These are phyloP conservation scores for Xyrichtys novacula DNA, from an alignment of 2,797 vertebrate species.

Conservation along the genomic window DNA sequence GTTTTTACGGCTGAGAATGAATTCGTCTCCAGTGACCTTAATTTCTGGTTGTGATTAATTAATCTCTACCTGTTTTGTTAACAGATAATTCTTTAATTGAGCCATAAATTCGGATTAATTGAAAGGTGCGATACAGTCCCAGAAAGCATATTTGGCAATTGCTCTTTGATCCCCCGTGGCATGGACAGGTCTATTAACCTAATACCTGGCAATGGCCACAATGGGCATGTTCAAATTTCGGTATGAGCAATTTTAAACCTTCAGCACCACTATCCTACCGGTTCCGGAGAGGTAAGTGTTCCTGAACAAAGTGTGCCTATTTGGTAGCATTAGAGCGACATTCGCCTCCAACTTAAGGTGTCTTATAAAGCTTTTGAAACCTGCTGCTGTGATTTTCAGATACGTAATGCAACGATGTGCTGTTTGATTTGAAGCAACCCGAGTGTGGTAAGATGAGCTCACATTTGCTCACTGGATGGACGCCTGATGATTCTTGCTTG, in stretches of 20 bases:
- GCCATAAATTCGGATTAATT: constrained; percentile 36
- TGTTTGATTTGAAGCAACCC: constrained; percentile 50
- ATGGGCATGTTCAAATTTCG: constrained; percentile 44
- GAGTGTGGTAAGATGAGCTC: constrained; percentile 41
- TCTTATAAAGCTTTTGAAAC: constrained; percentile 43
- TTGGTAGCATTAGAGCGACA: constrained; percentile 43
- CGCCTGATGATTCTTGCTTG: constrained; percentile 9
- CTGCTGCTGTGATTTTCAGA: constrained; percentile 50
- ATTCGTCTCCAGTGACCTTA: constrained; percentile 33
- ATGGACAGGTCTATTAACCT: constrained; percentile 27
- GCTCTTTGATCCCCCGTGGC: constrained; percentile 34
- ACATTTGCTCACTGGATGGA: constrained; percentile 32
- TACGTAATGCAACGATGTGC: constrained; percentile 22
- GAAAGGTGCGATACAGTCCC: constrained; percentile 17
- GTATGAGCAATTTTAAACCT: constrained; percentile 21
- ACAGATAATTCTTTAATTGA: constrained; percentile 37
- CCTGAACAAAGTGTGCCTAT: constrained; percentile 54
- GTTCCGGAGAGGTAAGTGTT: constrained; percentile 52
- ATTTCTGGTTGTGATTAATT: constrained; percentile 37
- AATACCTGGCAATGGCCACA: constrained; percentile 24
- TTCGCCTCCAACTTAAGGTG: constrained; percentile 38
- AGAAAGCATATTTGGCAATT: constrained; percentile 15
- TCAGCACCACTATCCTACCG: constrained; percentile 18
- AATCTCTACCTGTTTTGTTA: constrained; percentile 39
- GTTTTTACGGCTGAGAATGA: constrained; percentile 20